A percentile compares a stretch with the other conserved stretches of the same genome.
Evolutionary conservation across 2,113 vertebrate genomes (phyloP).

Genomic region (Takifugu bimaculatus): DNA sequence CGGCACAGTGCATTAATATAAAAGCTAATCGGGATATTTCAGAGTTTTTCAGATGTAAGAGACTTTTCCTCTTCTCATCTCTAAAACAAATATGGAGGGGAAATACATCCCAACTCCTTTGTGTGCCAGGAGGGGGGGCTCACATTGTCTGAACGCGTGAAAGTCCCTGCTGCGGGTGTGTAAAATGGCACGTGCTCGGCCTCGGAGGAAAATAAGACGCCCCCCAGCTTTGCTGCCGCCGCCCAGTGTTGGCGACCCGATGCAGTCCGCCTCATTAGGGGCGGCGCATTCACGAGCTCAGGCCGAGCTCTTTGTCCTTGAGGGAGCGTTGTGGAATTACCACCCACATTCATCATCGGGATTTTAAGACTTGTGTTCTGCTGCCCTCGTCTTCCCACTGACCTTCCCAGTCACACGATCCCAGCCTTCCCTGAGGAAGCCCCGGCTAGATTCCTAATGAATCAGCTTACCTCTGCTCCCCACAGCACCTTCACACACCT

Average conservation of each 20-base stretch:
- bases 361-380: conserved; percentile 26
- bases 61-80: no score
- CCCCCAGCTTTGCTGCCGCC: conserved; percentile 16
- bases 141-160: no score
- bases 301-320: conserved; percentile 34
- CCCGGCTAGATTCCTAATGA: conserved; percentile 63
- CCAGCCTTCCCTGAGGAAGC: conserved; percentile 35
- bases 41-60: no score
- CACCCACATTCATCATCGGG: conserved; percentile 55
- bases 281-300: conserved; percentile 10
- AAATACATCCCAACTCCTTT: no score
- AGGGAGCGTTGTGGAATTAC: conserved; percentile 35
- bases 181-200: no score
- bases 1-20: no score
- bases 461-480: conserved; percentile 53
- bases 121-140: no score
- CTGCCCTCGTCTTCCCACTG: conserved; percentile 32
- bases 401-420: conserved; percentile 48
- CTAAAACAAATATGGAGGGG: no score
- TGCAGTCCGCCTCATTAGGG: conserved; percentile 22
- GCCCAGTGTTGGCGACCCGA: conserved; percentile 39
- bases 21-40: no score
- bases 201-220: conserved; percentile 5
- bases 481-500: conserved; percentile 26
- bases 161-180: no score